Conservation (phyloP, 2,797 vertebrate genomes). For the Cossypha dichroa region DNA sequence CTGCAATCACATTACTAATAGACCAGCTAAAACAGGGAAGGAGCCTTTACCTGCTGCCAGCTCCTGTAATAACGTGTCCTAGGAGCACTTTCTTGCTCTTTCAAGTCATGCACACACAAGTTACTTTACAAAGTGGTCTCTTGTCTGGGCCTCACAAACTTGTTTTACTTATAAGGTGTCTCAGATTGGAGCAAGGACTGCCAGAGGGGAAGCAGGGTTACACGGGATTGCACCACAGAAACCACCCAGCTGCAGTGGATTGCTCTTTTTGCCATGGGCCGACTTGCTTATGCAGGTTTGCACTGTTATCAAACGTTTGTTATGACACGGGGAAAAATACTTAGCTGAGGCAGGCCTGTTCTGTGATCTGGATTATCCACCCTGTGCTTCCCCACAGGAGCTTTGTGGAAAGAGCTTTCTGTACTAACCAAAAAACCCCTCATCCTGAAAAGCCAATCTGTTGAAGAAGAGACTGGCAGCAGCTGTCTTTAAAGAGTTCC, state of each 20-base stretch:
- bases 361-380: neutral
- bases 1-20: neutral
- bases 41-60: slow-evolving; percentile 42
- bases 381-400: neutral
- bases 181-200: slow-evolving; percentile 62
- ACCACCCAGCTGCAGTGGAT: slow-evolving; percentile 70
- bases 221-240: slow-evolving; percentile 69
- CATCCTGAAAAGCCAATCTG: neutral
- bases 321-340: neutral
- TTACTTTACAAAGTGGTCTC: slow-evolving; percentile 68
- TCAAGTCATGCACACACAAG: slow-evolving; percentile 62
- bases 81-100: slow-evolving; percentile 36
- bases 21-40: slow-evolving; percentile 7
- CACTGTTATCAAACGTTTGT: slow-evolving; percentile 55
- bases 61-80: slow-evolving; percentile 58
- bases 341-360: neutral
- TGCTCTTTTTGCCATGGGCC: slow-evolving; percentile 67
- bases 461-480: neutral
- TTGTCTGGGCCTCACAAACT: slow-evolving; percentile 66
- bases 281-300: slow-evolving; percentile 65
- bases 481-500: neutral
- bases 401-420: neutral
- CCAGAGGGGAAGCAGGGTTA: slow-evolving; percentile 64
- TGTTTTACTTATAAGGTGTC: slow-evolving; percentile 60
- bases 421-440: neutral